Evolutionary conservation across 2,888 invertebrate genomes (phyloP), one percentile per base, ranked within the genome.

Genomic region (Phaonia tiefii): DNA sequence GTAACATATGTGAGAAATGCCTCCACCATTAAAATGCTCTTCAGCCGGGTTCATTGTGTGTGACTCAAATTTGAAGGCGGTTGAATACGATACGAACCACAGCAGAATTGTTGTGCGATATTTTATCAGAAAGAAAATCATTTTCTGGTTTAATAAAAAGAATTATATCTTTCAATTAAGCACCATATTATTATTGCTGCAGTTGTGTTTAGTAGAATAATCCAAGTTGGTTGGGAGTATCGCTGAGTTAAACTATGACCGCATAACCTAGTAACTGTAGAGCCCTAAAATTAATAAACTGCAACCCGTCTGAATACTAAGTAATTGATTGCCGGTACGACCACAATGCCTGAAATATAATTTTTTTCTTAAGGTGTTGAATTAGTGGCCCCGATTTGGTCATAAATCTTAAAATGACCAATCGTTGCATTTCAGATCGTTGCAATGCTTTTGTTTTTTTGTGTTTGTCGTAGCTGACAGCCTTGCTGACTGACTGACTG

Each of bases 351-450:
- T 17, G 20, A 15, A 71, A 54, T 60, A 69, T 42, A 54, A 63
- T 54, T 51, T 70, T 71, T n/a, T n/a, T n/a, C n/a, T n/a, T n/a
- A n/a, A n/a, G n/a, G n/a, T n/a, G n/a, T n/a, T 31, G 31, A 31
- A 31, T 31, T 31, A 31, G 17, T 78, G 75, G 49, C 75, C 67
- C 67, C 44, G 75, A 75, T n/a, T n/a, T n/a, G n/a, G n/a, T n/a
- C n/a, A 81, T 81, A 81, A 81, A 81, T 81, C 78, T 81, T 75
- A 81, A 81, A 81, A 75, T 75, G 81, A 81, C 81, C 81, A 81
- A 81, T 78, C 74, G 72, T 66, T 81, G 78, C 71, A 42, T 73
- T 80, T 70, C 58, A 65, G 76, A 76, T 70, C 76, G 56, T 10
- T n/a, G n/a, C n/a, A n/a, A n/a, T 60, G 0, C n/a, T 54, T 71